Base-by-base conservation (phyloP, 2,888 invertebrate genomes). In the Alsophila aescularia region DNA sequence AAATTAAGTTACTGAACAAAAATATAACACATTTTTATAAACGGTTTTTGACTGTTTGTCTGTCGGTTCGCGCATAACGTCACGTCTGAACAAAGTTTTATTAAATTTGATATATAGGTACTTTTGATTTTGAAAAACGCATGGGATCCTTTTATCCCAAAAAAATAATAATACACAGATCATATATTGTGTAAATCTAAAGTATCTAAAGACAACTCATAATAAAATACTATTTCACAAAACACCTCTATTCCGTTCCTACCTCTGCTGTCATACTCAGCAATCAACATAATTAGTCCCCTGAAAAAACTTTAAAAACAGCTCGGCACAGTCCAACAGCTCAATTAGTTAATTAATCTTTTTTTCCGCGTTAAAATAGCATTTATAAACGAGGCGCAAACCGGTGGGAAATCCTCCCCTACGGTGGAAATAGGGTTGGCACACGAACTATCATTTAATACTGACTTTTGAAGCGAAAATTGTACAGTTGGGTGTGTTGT, bases 341-440 rank as follows among this genome's bases (percentile, higher is more conserved):
- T 89, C 91, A 90, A 90, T 91, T 90, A 90, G 90, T 88, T 90
- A 90, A 90, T 90, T 90, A 90, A 90, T 89, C 87, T 89, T 90
- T 90, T 89, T 90, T 89, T 85, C 89, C 87, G 85, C 85, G 87
- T 88, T 90, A 87, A 90, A 90, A 90, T 89, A 89, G 87, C 88
- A 88, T 90, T 90, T 90, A 89, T 87, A 87, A 88, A 70, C 83
- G 87, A 79, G 80, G 82, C 82, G 83, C 81, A 82, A 85, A 81
- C 87, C 87, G 82, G 82, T 81, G 87, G 85, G 83, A 86, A 81
- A 79, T 77, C 74, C 81, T 83, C 85, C 81, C 83, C 73, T 75
- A 72, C 72, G 60, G 53, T 55, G 57, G 29, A 8, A 8, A 2
- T 74, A 90, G 89, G 90, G 90, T 62, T 90, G 84, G 4, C 64